Percentiles rank a stretch among this genome's conserved stretches.
Conservation (phyloP, 2,888 invertebrate species). For the Limenitis camilla region DNA sequence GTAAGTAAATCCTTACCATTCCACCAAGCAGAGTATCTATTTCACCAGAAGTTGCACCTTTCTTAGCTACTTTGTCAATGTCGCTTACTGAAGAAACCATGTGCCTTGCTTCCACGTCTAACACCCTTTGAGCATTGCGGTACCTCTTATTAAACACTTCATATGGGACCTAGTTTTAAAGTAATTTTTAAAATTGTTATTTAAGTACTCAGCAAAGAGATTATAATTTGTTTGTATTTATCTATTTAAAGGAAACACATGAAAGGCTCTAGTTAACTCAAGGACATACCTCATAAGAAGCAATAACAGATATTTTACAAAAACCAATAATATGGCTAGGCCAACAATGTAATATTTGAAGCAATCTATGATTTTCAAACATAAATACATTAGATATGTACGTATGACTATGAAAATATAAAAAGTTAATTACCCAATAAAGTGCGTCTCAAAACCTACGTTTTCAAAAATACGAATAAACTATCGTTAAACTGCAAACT, state of each 20-base stretch:
- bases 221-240: not conserved
- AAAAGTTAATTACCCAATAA: too few relatives aligned
- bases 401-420: too few relatives aligned
- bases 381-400: too few relatives aligned
- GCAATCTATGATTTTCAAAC: too few relatives aligned
- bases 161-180: constrained; percentile 87
- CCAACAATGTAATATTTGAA: not conserved
- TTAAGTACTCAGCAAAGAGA: not conserved
- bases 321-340: constrained; percentile 1
- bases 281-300: too few relatives aligned
- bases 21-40: constrained; percentile 88
- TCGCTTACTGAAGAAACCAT: constrained; percentile 86
- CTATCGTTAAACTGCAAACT: not conserved
- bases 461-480: not conserved
- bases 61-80: constrained; percentile 82
- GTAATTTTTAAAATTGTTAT: not conserved
- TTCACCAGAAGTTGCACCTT: constrained; percentile 74
- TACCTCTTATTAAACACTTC: constrained; percentile 98
- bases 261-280: too few relatives aligned
- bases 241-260: not conserved
- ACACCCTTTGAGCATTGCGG: constrained; percentile 92
- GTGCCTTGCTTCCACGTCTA: constrained; percentile 94
- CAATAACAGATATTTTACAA: not conserved
- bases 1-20: constrained; percentile 78
- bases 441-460: too few relatives aligned